Percentiles rank a stretch among this genome's conserved stretches.
Conservation (phyloP, 2,113 vertebrate genomes). For the Catagonus wagneri region DNA sequence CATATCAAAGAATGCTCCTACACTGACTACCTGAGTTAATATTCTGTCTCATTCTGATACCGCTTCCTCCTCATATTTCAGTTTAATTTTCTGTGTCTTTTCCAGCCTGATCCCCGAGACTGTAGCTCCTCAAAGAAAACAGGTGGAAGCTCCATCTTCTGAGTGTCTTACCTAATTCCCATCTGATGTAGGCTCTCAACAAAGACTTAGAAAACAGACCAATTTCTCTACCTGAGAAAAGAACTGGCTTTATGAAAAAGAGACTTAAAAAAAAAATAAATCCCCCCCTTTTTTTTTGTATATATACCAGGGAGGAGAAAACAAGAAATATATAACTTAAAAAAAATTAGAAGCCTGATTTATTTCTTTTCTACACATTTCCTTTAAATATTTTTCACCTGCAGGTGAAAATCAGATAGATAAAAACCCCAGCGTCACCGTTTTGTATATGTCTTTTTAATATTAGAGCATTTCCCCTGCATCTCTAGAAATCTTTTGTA, state of each 20-base stretch:
- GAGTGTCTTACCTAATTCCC: background rate
- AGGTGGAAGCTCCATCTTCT: background rate
- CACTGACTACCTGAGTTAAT: too few relatives aligned
- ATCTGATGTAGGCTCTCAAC: too few relatives aligned
- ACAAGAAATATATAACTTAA: background rate
- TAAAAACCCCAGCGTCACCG: background rate
- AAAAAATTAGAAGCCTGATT: background rate
- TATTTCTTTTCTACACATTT: constrained; percentile 6
- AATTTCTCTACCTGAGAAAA: background rate
- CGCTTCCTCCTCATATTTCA: background rate
- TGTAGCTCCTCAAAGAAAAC: background rate
- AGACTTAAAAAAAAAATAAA: background rate
- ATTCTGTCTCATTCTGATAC: background rate
- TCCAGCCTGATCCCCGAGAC: background rate
- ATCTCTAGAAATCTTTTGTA: background rate
- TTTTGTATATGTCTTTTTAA: constrained; percentile 43
- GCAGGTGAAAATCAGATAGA: constrained; percentile 15
- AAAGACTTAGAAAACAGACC: background rate
- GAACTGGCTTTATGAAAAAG: background rate
- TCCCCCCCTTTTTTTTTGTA: too few relatives aligned
- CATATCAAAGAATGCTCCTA: too few relatives aligned
- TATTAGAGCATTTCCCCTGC: background rate
- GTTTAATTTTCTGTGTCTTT: background rate
- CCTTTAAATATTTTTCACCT: background rate
- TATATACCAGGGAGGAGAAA: background rate